Percentiles rank a stretch among this genome's conserved stretches.
Evolutionary conservation across 2,797 vertebrate species (phyloP).

Genomic region (Prionace glauca): DNA sequence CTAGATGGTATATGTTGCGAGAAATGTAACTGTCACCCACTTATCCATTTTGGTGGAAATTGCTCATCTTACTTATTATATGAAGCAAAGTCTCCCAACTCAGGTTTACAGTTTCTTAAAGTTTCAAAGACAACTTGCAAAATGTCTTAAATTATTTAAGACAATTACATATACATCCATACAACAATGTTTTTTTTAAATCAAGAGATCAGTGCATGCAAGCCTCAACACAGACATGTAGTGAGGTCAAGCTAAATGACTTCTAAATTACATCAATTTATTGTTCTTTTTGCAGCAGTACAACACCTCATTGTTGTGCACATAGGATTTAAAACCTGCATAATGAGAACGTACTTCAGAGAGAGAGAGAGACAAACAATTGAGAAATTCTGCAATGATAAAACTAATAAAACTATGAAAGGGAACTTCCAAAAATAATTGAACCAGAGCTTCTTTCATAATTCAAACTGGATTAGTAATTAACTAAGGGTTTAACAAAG

Average conservation of each 20-base stretch:
- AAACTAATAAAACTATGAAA: slow-evolving; percentile 16
- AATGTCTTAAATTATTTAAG: not conserved
- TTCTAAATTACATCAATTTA: slow-evolving; percentile 7
- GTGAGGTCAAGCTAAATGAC: slow-evolving; percentile 13
- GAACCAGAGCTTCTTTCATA: slow-evolving; percentile 20
- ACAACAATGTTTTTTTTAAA: not conserved
- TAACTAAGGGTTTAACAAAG: not conserved
- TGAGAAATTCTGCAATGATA: slow-evolving; percentile 26
- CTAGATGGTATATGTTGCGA: not conserved
- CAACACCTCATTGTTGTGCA: not conserved
- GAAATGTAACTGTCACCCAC: not conserved
- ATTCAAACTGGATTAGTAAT: not conserved
- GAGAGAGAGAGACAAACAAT: slow-evolving; percentile 7
- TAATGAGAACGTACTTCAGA: not conserved
- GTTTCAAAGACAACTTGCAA: not conserved
- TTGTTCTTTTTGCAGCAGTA: slow-evolving; percentile 20
- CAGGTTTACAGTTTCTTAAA: not conserved
- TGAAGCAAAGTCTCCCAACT: not conserved
- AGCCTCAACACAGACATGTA: not conserved
- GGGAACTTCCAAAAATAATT: not conserved
- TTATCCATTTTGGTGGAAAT: not conserved
- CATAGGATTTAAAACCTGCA: slow-evolving; percentile 17
- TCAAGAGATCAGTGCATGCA: not conserved
- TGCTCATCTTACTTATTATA: too few species aligned
- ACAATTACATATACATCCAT: not conserved